These are phyloP conservation scores for Acanthurus lineatus DNA, from an alignment of 2,797 vertebrate species.

Conservation along the genomic window DNA sequence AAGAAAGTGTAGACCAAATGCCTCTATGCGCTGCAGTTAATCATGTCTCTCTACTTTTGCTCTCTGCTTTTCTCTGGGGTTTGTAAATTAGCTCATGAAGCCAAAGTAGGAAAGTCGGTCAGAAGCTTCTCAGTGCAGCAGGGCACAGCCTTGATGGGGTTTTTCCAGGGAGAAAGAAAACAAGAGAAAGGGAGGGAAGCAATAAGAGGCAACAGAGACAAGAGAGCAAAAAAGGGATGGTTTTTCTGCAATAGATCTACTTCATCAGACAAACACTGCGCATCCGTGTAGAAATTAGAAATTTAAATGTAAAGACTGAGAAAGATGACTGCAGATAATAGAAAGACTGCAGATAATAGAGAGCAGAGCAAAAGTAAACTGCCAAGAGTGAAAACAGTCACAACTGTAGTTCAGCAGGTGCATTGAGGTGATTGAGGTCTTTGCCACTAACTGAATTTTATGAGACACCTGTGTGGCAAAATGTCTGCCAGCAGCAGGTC, in stretches of 20 bases:
- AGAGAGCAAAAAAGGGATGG: background rate
- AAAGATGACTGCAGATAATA: background rate
- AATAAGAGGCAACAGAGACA: no score
- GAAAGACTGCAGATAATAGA: background rate
- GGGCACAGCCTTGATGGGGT: slow-evolving; percentile 19
- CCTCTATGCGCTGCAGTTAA: slow-evolving; percentile 6
- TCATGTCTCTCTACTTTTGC: background rate
- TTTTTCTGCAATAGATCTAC: background rate
- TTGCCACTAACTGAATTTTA: slow-evolving; percentile 15
- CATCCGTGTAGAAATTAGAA: background rate
- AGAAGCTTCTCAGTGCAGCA: slow-evolving; percentile 15
- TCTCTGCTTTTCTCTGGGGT: background rate
- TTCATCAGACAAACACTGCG: background rate
- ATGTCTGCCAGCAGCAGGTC: slow-evolving; percentile 1
- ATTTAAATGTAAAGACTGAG: background rate
- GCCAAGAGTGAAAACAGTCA: slow-evolving; percentile 3
- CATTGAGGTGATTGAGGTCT: background rate
- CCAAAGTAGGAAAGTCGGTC: slow-evolving; percentile 21
- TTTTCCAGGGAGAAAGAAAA: slow-evolving; percentile 55
- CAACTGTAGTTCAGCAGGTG: slow-evolving; percentile 28
- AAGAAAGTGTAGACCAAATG: no score
- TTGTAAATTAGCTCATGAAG: slow-evolving; percentile 19
- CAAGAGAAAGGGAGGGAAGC: no score
- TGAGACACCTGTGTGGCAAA: background rate
- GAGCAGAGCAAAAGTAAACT: background rate